Evolutionary conservation across 2,113 vertebrate species (phyloP).

Genomic region (Tragelaphus buxtoni): DNA sequence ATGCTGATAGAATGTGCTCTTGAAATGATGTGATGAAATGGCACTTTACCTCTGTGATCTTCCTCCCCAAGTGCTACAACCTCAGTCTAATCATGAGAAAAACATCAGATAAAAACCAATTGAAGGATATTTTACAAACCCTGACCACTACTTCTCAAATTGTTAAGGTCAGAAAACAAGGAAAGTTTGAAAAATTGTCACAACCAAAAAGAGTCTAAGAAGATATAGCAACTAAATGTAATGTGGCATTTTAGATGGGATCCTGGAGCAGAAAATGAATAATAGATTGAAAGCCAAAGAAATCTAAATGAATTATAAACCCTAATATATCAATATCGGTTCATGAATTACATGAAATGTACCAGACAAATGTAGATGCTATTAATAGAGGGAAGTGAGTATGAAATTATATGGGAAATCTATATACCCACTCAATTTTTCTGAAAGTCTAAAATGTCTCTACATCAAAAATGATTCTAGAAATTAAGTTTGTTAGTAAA

Average conservation of each 20-base stretch:
- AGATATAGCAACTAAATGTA: neutral
- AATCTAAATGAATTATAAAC: neutral
- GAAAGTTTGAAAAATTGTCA: neutral
- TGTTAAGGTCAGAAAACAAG: neutral
- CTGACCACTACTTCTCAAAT: neutral
- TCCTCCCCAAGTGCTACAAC: neutral
- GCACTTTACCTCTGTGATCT: neutral
- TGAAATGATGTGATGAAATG: neutral
- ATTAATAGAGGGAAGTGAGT: neutral
- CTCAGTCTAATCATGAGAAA: neutral
- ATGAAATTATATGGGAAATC: neutral
- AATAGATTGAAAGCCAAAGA: neutral
- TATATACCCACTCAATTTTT: neutral
- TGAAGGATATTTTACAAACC: neutral
- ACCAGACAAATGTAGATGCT: neutral
- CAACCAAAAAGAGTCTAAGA: neutral
- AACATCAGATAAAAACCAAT: neutral
- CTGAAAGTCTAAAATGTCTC: neutral
- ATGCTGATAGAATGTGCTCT: neutral
- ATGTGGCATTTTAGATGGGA: neutral
- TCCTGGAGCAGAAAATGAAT: neutral
- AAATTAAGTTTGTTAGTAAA: neutral
- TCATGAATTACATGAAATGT: neutral
- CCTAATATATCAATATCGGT: neutral
- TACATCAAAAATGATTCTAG: neutral